Evolutionary conservation across 2,797 vertebrate genomes (phyloP), one percentile per base, ranked within the genome.

Genomic region (Synanceia verrucosa): DNA sequence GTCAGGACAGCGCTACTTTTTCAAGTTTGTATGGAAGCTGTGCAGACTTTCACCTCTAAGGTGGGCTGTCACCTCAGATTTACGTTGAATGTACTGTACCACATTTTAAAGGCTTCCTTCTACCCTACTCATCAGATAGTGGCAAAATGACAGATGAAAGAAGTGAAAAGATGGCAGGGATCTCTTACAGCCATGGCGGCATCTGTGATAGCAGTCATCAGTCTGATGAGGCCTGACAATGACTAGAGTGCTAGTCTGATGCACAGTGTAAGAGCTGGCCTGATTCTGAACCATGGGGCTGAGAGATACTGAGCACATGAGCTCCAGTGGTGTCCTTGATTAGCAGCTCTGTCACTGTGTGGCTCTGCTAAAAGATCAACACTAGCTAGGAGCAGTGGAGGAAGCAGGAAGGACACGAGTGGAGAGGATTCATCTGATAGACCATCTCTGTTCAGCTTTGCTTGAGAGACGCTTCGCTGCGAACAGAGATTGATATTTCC

Each of bases 221-320:
- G 79, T 68, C 60, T 85, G 86, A 86, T 83, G 75, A 85, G 63
- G 75, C 69, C 75, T 69, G 85, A 80, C 86, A 83, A 58, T 60
- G 64, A 41, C 65, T 73, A n/a, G 64, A 79, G 72, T 18, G 69
- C 36, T 53, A 83, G 73, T 67, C 19, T 63, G 71, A 79, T 44
- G 70, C 63, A 57, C 59, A 51, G 60, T 44, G 58, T 71, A 59
- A 51, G 62, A 58, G 82, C 31, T 18, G 43, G 53, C 37, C 33
- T 60, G 70, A 55, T 71, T 86, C 76, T 70, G 66, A 75, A 78
- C 80, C 62, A 56, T 36, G 44, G 63, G 60, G 56, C 59, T 74
- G 59, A 65, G 59, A 64, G 75, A 80, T 23, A 66, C n/a, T 14
- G 76, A 82, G 67, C 33, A 47, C 62, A 78, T 43, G 68, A 71